Conservation (phyloP, 2,888 invertebrate genomes). For the Tinea pellionella region DNA sequence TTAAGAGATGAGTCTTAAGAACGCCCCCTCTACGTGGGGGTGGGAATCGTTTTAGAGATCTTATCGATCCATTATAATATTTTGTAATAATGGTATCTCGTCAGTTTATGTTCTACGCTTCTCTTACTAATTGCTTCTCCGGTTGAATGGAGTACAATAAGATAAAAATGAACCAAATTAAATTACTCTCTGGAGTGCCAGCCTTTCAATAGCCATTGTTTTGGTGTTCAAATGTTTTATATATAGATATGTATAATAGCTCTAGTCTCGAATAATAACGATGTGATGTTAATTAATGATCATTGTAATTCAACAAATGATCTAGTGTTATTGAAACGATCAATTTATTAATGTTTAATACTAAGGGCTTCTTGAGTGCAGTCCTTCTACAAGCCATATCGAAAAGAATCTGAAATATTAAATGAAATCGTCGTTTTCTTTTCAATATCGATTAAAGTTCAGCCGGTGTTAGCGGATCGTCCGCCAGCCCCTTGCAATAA, state of each 20-base stretch:
- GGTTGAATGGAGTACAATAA: slow-evolving; percentile 28
- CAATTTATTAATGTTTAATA: not conserved
- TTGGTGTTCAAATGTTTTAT: slow-evolving; percentile 14
- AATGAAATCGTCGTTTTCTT: not conserved
- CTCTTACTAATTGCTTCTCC: slow-evolving; percentile 38
- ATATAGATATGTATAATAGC: not conserved
- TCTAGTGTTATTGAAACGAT: not conserved
- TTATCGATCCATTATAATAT: slow-evolving; percentile 43
- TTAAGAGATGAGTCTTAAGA: slow-evolving; percentile 35
- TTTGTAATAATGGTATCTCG: slow-evolving; percentile 39
- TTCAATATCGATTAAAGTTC: not conserved
- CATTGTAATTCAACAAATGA: not conserved
- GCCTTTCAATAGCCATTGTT: slow-evolving; percentile 38
- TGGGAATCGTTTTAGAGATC: slow-evolving; percentile 37
- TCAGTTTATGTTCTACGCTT: slow-evolving; percentile 36
- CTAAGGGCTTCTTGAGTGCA: too few species aligned
- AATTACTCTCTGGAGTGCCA: slow-evolving; percentile 28
- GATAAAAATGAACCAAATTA: slow-evolving; percentile 25
- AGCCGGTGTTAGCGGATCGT: not conserved
- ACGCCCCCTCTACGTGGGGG: slow-evolving; percentile 40
- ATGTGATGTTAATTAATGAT: slow-evolving; percentile 1
- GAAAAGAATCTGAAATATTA: not conserved
- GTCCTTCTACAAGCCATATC: too few species aligned
- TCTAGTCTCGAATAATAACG: not conserved
- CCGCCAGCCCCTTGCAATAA: slow-evolving; percentile 27